These are phyloP conservation scores for Puma concolor DNA, from an alignment of 2,113 vertebrate species.

Conservation along the genomic window DNA sequence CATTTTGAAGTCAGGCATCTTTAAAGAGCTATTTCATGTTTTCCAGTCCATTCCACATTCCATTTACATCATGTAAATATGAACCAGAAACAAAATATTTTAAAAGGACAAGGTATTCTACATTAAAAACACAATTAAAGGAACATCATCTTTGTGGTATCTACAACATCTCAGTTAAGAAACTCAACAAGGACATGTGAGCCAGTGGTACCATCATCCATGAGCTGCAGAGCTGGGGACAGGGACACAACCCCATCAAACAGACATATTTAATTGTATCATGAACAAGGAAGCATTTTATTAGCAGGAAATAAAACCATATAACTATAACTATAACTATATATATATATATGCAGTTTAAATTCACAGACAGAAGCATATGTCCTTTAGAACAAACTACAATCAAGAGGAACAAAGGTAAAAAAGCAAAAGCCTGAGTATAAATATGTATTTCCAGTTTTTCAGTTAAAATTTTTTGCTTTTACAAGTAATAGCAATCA, in stretches of 20 bases:
- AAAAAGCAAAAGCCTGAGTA: neutral
- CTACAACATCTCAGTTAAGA: neutral
- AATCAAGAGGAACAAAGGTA: neutral
- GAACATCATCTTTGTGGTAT: neutral
- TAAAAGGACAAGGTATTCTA: neutral
- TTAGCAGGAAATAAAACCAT: neutral
- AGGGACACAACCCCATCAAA: neutral
- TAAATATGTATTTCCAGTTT: neutral
- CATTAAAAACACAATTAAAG: constrained; percentile 23
- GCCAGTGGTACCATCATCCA: neutral
- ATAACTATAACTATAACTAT: neutral
- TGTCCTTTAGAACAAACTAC: neutral
- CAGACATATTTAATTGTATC: neutral
- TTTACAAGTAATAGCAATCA: neutral
- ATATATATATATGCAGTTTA: neutral
- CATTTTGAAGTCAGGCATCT: neutral
- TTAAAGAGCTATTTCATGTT: neutral
- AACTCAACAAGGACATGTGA: neutral
- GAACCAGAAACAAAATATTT: neutral
- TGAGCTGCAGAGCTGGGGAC: neutral
- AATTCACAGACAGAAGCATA: neutral
- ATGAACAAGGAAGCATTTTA: neutral
- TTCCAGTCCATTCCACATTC: neutral
- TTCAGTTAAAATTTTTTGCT: neutral
- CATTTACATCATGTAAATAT: neutral